A percentile compares a stretch with the other conserved stretches of the same genome.
These are phyloP conservation scores for Noctua comes DNA, from an alignment of 2,888 invertebrate species.

Conservation along the genomic window DNA sequence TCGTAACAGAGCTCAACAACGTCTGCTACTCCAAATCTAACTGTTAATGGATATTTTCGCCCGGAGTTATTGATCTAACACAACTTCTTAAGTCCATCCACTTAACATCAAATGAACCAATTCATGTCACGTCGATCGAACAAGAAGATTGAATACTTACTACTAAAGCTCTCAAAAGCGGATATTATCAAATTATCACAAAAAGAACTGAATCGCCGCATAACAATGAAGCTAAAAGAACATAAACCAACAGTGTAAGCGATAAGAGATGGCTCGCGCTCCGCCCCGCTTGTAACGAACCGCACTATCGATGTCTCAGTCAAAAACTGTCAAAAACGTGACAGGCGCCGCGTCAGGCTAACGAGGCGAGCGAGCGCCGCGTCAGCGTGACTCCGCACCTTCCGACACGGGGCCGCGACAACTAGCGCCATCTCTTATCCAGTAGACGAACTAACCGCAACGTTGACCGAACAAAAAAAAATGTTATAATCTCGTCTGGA, in stretches of 20 bases:
- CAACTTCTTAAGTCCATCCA: slow-evolving; percentile 53
- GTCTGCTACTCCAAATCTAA: neutral
- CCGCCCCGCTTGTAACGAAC: slow-evolving; percentile 87
- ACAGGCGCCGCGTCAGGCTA: slow-evolving; percentile 89
- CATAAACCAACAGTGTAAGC: slow-evolving; percentile 85
- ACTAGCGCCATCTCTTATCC: slow-evolving; percentile 82
- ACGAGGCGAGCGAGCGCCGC: slow-evolving; percentile 83
- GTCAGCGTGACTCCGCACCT: slow-evolving; percentile 83
- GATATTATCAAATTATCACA: slow-evolving; percentile 78
- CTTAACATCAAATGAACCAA: slow-evolving; percentile 65
- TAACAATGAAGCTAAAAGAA: slow-evolving; percentile 87
- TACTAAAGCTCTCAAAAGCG: slow-evolving; percentile 67
- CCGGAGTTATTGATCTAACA: slow-evolving; percentile 49
- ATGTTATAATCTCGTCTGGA: slow-evolving; percentile 71
- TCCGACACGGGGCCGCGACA: slow-evolving; percentile 33
- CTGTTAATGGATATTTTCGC: slow-evolving; percentile 37
- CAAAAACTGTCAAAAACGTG: slow-evolving; percentile 89
- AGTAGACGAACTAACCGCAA: slow-evolving; percentile 74
- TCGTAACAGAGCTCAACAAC: slow-evolving; percentile 13
- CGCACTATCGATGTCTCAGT: slow-evolving; percentile 90
- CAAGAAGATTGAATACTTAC: slow-evolving; percentile 70
- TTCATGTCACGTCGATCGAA: slow-evolving; percentile 69
- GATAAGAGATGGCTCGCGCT: slow-evolving; percentile 80
- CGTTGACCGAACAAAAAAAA: slow-evolving; percentile 59
- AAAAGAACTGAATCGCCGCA: slow-evolving; percentile 75